These are phyloP conservation scores for Nematolebias whitei DNA, from an alignment of 2,113 vertebrate species.

Conservation along the genomic window DNA sequence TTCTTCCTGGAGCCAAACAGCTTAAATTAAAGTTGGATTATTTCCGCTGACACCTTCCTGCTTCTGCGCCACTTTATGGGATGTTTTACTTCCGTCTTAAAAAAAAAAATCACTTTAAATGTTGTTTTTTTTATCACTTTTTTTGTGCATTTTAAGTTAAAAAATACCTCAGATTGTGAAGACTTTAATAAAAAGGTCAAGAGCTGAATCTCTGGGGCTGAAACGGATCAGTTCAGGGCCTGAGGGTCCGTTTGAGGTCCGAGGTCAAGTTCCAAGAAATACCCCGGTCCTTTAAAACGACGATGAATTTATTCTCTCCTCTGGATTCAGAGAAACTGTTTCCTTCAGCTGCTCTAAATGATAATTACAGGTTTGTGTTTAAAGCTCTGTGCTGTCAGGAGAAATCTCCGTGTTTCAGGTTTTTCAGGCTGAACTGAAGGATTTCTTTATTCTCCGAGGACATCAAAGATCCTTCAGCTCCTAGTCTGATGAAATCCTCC, in stretches of 20 bases:
- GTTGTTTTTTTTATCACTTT: no score
- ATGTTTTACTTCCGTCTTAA: no score
- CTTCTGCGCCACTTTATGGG: no score
- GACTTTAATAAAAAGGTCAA: constrained; percentile 21
- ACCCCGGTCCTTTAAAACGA: not conserved
- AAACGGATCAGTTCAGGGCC: constrained; percentile 16
- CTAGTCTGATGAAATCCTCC: constrained; percentile 50
- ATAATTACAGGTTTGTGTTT: constrained; percentile 15
- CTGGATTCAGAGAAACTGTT: constrained; percentile 3
- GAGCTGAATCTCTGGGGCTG: constrained; percentile 1
- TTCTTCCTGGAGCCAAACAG: constrained; percentile 8
- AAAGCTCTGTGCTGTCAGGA: constrained; percentile 8
- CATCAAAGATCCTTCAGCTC: constrained; percentile 29
- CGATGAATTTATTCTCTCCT: not conserved
- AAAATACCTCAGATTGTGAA: not conserved
- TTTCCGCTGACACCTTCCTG: not conserved
- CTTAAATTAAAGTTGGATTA: not conserved
- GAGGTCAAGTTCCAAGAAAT: constrained; percentile 11
- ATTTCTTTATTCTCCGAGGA: constrained; percentile 43
- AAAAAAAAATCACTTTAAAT: no score
- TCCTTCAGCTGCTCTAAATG: not conserved
- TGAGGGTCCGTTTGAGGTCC: constrained; percentile 1
- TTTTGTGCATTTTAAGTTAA: no score
- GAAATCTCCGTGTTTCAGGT: constrained; percentile 11
- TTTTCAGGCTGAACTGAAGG: constrained; percentile 30